Evolutionary conservation across 2,797 vertebrate species (phyloP), one percentile per base, ranked within the genome.

Genomic region (Perdix hodgsoniae): DNA sequence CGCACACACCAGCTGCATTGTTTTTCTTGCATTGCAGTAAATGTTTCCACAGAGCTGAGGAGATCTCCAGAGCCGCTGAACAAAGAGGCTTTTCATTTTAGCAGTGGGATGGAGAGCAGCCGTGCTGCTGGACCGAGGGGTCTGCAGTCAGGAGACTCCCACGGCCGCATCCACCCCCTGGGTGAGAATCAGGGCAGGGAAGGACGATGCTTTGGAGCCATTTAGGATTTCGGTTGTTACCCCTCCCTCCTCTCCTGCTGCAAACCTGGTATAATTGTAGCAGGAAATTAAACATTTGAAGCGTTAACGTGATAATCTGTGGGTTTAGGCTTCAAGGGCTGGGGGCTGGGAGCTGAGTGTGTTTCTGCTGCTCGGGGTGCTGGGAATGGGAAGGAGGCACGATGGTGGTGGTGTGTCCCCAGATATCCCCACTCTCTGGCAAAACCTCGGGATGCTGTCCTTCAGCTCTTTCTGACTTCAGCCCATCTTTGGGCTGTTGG

Each of bases 231-330:
- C 84, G 86, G 67, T 92, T 75, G n/a, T 49, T 88, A 42, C 60
- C 14, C 2, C 66, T 80, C 76, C 73, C 1, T 6, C 78, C 72
- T 90, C 52, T 94, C 57, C 39, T 15, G 56, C 81, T 84, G 78
- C 81, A 95, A 94, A 94, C 81, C 67, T 6, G 3, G 61, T 88
- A 91, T 91, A 94, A 94, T 91, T 93, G 86, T 92, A 95, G 94
- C 93, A 93, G 93, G 88, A 94, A 95, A 94, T 94, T 95, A 94
- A 96, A 91, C 89, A 85, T 94, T 85, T 94, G 84, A 95, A 95
- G 95, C 15, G 78, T 91, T 96, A 96, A 96, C 12, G 84, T 90
- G 95, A 96, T 96, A 96, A 96, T 96, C 93, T 94, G 88, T 35
- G 82, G 75, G 88, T 91, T 94, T 94, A 86, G 81, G 66, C 56